These are phyloP conservation scores for Geotrupes spiniger DNA, from an alignment of 2,888 invertebrate genomes.

Conservation along the genomic window DNA sequence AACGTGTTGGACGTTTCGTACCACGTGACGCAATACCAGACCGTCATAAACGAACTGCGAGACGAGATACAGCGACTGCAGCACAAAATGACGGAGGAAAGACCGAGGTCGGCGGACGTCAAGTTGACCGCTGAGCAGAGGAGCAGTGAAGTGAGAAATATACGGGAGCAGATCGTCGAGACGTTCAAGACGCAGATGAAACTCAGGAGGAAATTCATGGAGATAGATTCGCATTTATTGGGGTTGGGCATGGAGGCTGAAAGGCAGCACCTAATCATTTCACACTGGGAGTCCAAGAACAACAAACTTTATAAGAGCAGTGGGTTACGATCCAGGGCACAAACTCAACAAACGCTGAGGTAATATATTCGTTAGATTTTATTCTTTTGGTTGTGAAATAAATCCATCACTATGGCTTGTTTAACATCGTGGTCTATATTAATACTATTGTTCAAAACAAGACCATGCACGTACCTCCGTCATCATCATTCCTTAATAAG, in stretches of 20 bases:
- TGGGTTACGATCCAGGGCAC: conserved; percentile 57
- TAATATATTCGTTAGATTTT: conserved; percentile 34
- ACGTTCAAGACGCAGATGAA: conserved; percentile 94
- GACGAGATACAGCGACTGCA: conserved; percentile 80
- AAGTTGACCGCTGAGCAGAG: conserved; percentile 40
- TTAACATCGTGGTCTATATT: no score
- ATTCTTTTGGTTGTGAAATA: no score
- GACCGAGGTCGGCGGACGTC: conserved; percentile 55
- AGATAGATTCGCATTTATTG: conserved; percentile 84
- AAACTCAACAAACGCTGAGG: conserved; percentile 63
- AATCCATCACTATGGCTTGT: no score
- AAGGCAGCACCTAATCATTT: conserved; percentile 82
- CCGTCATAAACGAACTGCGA: conserved; percentile 76
- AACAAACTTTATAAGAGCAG: conserved; percentile 67
- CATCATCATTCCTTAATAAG: no score
- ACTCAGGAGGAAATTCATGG: conserved; percentile 79
- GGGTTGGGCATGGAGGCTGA: conserved; percentile 87
- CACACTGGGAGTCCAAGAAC: conserved; percentile 84
- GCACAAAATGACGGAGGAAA: conserved; percentile 75
- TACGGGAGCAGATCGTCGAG: conserved; percentile 82
- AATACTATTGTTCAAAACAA: no score
- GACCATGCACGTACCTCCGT: no score
- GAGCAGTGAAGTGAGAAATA: conserved; percentile 37
- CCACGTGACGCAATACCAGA: conserved; percentile 82
- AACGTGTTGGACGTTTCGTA: conserved; percentile 55